A percentile compares a stretch with the other conserved stretches of the same genome.
Evolutionary conservation across 2,113 vertebrate genomes (phyloP).

Genomic region (Zosterops hypoxanthus): DNA sequence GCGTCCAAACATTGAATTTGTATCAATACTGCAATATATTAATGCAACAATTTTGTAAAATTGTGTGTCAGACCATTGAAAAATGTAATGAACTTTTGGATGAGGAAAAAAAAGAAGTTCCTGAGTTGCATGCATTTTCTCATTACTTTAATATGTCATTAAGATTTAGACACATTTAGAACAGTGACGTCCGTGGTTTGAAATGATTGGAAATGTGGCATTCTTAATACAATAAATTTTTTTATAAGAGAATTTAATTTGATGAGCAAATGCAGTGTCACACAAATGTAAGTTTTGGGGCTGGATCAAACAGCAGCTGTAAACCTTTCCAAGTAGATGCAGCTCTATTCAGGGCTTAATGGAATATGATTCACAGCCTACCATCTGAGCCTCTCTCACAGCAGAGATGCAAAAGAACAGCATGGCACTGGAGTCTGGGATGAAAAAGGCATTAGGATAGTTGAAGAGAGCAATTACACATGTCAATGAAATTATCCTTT

Average conservation of each 20-base stretch:
- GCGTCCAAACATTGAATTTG: background rate
- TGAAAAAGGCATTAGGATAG: background rate
- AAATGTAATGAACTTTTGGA: background rate
- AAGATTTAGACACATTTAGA: background rate
- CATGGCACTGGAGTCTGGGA: background rate
- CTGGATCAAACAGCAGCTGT: conserved; percentile 32
- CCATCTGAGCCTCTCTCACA: background rate
- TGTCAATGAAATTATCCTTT: background rate
- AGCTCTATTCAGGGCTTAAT: background rate
- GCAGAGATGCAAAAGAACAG: background rate
- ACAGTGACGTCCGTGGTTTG: background rate
- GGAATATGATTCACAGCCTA: conserved; percentile 22
- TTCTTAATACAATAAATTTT: background rate
- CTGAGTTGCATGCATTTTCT: background rate
- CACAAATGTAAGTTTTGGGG: background rate
- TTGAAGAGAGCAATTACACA: background rate
- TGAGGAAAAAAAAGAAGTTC: background rate
- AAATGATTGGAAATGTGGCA: conserved; percentile 10
- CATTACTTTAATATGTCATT: background rate
- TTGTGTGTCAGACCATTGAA: background rate
- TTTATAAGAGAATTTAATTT: conserved; percentile 10
- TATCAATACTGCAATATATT: background rate
- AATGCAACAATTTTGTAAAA: background rate
- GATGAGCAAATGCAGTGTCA: background rate
- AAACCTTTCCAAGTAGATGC: conserved; percentile 19